These are phyloP conservation scores for Leptinotarsa juncta DNA, from an alignment of 2,888 invertebrate species.

Conservation along the genomic window DNA sequence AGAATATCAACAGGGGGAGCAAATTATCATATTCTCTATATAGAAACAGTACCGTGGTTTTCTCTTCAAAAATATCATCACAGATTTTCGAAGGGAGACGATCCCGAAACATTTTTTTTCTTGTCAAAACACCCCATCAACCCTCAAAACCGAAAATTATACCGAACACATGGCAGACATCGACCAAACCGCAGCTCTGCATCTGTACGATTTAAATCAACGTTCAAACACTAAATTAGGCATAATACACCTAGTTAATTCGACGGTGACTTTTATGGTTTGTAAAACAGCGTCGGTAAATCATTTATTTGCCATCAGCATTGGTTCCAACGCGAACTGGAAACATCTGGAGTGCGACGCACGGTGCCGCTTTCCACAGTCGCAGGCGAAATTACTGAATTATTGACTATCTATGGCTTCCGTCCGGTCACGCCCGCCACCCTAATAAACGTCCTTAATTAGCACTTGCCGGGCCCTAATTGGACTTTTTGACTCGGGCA, in stretches of 20 bases:
- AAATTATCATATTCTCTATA: neutral
- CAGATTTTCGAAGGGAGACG: neutral
- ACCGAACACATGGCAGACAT: slow-evolving; percentile 26
- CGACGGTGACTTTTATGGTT: slow-evolving; percentile 54
- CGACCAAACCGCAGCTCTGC: slow-evolving; percentile 29
- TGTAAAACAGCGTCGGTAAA: slow-evolving; percentile 56
- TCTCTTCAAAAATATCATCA: neutral
- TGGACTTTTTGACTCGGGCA: slow-evolving; percentile 37
- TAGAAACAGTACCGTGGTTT: neutral
- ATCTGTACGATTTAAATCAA: slow-evolving; percentile 48
- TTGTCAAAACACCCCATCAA: neutral
- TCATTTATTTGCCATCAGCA: slow-evolving; percentile 55
- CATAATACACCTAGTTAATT: slow-evolving; percentile 52
- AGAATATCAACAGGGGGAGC: neutral
- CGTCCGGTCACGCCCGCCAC: slow-evolving; percentile 63
- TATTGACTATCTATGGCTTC: slow-evolving; percentile 65
- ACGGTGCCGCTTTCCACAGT: slow-evolving; percentile 50
- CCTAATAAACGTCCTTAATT: slow-evolving; percentile 58
- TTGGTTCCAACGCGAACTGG: slow-evolving; percentile 52
- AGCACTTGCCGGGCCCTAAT: slow-evolving; percentile 49
- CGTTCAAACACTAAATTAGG: slow-evolving; percentile 48
- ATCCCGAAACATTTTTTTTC: neutral
- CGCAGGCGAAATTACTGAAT: slow-evolving; percentile 59
- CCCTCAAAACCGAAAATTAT: slow-evolving; percentile 12
- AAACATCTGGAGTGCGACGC: slow-evolving; percentile 57